phyloP scores from a whole-genome alignment of 2,113 vertebrate genomes.

The Ondatra zibethicus region DNA sequence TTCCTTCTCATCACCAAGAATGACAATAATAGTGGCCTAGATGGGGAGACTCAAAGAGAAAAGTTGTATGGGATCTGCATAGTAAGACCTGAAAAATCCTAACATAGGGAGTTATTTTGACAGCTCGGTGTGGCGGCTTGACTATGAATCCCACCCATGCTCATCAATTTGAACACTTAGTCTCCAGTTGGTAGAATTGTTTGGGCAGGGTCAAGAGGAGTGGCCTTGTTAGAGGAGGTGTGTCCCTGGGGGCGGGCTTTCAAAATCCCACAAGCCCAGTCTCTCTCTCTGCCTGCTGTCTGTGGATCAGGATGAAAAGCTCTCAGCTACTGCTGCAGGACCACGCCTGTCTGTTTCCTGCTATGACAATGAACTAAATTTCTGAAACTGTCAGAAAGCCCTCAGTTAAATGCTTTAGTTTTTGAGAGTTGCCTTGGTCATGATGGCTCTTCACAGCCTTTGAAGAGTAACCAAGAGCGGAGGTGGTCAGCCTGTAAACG shows the following conservation, averaged over 20 bases:
- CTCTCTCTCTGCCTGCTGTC: neutral
- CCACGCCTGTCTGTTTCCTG: neutral
- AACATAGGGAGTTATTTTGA: rapidly evolving
- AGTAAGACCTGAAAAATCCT: neutral
- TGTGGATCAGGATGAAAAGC: neutral
- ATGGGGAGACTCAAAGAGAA: neutral
- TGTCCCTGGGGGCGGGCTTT: neutral
- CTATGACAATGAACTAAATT: neutral
- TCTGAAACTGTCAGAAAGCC: neutral
- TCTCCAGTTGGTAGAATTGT: neutral
- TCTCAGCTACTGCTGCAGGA: neutral
- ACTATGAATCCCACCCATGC: neutral
- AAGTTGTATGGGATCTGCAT: neutral
- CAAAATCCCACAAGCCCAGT: neutral
- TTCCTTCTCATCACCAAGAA: neutral
- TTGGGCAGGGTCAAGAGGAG: neutral
- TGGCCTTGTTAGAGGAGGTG: neutral
- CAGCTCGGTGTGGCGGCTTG: neutral
- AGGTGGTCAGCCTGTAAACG: rapidly evolving
- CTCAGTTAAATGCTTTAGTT: neutral
- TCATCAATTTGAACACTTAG: neutral
- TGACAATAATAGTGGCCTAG: neutral
- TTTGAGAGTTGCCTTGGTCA: neutral
- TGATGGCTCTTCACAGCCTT: neutral
- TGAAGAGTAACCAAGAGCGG: neutral